phyloP scores from a whole-genome alignment of 2,113 vertebrate species.

The Danio rerio region DNA sequence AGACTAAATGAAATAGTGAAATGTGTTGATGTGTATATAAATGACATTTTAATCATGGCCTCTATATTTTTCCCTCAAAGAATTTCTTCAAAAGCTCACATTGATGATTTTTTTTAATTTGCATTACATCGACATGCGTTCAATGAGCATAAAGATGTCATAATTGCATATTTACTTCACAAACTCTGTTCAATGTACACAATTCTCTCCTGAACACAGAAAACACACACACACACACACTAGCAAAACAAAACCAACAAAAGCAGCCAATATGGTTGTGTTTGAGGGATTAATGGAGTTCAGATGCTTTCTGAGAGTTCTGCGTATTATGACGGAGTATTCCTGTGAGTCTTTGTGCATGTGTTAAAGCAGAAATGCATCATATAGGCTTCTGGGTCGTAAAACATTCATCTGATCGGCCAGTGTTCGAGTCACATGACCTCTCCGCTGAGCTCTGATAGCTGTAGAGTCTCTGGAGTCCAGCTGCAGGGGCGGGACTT shows the following conservation, averaged over 20 bases:
- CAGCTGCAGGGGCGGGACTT: slow-evolving; percentile 23
- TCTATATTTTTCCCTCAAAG: too few species aligned
- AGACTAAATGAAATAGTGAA: too few species aligned
- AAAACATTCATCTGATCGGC: not conserved
- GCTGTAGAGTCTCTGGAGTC: not conserved
- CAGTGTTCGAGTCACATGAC: slow-evolving; percentile 1
- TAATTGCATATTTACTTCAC: not conserved
- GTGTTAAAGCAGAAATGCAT: too few species aligned
- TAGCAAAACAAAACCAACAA: not conserved
- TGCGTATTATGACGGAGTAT: too few species aligned
- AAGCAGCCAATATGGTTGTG: not conserved
- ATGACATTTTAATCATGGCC: too few species aligned
- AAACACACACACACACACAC: not conserved
- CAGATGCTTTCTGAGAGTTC: not conserved
- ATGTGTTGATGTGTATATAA: too few species aligned
- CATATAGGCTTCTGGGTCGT: too few species aligned
- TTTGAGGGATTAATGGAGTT: not conserved
- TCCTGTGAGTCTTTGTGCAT: too few species aligned
- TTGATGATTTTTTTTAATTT: not conserved
- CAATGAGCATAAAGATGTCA: not conserved
- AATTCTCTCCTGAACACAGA: not conserved
- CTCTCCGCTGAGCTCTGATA: slow-evolving; percentile 32
- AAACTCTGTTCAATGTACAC: not conserved
- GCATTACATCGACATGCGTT: not conserved
- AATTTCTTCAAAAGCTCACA: not conserved